Percentiles rank a stretch among this genome's conserved stretches.
Evolutionary conservation across 2,797 vertebrate species (phyloP).

Genomic region (Cetoscarus ocellatus): DNA sequence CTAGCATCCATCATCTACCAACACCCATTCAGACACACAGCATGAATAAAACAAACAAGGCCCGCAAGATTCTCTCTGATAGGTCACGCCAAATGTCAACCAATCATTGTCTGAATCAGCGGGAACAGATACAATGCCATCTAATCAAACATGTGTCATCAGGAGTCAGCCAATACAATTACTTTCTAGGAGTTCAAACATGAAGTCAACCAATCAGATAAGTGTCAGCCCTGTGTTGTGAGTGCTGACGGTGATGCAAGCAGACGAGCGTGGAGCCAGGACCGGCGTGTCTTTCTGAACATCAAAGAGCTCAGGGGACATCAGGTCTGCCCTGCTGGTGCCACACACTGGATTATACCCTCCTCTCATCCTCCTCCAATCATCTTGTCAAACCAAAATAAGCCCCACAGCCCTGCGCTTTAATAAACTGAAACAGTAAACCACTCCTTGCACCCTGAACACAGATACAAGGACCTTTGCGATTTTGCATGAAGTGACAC

Average conservation of each 20-base stretch:
- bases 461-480: constrained; percentile 22
- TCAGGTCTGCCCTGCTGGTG: constrained; percentile 51
- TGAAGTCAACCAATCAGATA: constrained; percentile 57
- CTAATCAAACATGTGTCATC: constrained; percentile 54
- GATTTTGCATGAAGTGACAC: constrained; percentile 18
- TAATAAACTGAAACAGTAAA: constrained; percentile 22
- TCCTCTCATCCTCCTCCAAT: constrained; percentile 48
- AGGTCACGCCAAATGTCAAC: constrained; percentile 49
- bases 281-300: constrained; percentile 46
- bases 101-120: constrained; percentile 44
- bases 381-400: constrained; percentile 33
- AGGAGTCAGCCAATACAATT: constrained; percentile 58
- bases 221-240: constrained; percentile 43
- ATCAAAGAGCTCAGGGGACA: constrained; percentile 63
- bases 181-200: constrained; percentile 61
- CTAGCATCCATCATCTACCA: constrained; percentile 22
- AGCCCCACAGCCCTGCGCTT: constrained; percentile 11
- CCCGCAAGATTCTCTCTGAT: constrained; percentile 27
- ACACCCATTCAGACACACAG: constrained; percentile 11
- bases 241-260: constrained; percentile 49
- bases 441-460: constrained; percentile 1
- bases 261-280: constrained; percentile 45
- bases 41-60: constrained; percentile 61
- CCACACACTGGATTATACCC: constrained; percentile 45
- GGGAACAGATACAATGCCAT: constrained; percentile 46